These are phyloP conservation scores for Alouatta caraya DNA, from an alignment of 2,797 vertebrate genomes.

Conservation along the genomic window DNA sequence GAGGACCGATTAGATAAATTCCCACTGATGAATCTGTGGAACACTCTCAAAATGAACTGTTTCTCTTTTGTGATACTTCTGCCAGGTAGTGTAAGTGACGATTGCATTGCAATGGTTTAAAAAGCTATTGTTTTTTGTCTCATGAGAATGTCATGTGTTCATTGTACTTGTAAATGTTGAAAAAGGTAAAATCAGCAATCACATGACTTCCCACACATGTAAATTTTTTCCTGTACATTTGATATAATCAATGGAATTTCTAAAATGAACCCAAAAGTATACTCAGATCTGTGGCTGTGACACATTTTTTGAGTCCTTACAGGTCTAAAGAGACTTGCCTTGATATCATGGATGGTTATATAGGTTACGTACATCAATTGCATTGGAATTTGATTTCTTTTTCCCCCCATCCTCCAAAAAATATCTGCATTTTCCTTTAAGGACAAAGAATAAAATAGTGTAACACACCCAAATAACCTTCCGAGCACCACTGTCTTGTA, in stretches of 20 bases:
- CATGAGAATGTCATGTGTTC: not conserved
- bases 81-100: not conserved
- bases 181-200: not conserved
- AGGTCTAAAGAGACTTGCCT: not conserved
- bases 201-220: not conserved
- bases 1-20: not conserved
- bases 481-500: not conserved
- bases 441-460: not conserved
- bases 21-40: not conserved
- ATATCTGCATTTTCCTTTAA: not conserved
- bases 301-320: not conserved
- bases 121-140: not conserved
- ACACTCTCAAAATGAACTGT: not conserved
- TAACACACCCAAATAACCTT: not conserved
- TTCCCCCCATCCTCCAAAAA: not conserved
- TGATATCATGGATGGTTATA: not conserved
- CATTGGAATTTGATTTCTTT: not conserved
- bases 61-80: not conserved
- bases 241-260: not conserved
- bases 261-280: not conserved
- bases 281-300: not conserved
- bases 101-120: not conserved
- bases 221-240: not conserved
- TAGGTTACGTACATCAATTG: not conserved
- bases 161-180: not conserved